Base-by-base conservation (phyloP, 1,140 invertebrate species). In the Drosophila cardini region DNA sequence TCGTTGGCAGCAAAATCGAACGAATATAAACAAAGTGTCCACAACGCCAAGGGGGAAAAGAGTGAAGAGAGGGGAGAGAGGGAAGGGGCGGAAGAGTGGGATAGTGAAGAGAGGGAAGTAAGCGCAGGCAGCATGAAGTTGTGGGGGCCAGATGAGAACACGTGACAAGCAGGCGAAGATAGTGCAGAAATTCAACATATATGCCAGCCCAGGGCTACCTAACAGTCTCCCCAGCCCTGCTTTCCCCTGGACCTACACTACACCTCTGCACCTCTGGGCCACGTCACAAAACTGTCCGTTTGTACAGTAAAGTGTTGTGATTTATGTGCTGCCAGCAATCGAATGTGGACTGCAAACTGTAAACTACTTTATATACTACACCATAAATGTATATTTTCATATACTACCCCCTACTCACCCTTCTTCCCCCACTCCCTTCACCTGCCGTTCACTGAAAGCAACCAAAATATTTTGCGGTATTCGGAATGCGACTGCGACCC, bases 1-100 rank as follows among this genome's bases (percentile, higher is more conserved):
- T 77, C 61, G 79, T 63, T 87, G 83, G 83, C 82, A 87, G 84
- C 80, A 87, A 86, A 86, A 86, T 86, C 83, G 82, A 86, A 86
- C 67, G 77, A 87, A 83, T 83, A 87, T 86, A 87, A 87, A 86
- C 82, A 86, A 86, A 79, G 64, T 78, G 64, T 68, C 70, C 63
- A 75, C 62, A 43, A 30, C 30, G 38, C 15, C 16, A 3, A 8
- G 10, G 21, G 21, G 56, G 53, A 16, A 15, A 8, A 13, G 11
- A 10, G 21, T 6, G 16, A 2, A 10, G 18, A n/a, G 18, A 21
- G 8, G 16, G 32, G 16, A 13, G n/a, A 8, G 18, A 16, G 4
- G 10, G 10, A 3, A 16, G 11, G 38, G 5, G n/a, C n/a, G 32
- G 4, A 34, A 26, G 18, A 40, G 50, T 3, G 13, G 26, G 15